Percentiles rank a stretch among this genome's conserved stretches.
Evolutionary conservation across 2,888 invertebrate genomes (phyloP).

Genomic region (Habroteleia sp.): DNA sequence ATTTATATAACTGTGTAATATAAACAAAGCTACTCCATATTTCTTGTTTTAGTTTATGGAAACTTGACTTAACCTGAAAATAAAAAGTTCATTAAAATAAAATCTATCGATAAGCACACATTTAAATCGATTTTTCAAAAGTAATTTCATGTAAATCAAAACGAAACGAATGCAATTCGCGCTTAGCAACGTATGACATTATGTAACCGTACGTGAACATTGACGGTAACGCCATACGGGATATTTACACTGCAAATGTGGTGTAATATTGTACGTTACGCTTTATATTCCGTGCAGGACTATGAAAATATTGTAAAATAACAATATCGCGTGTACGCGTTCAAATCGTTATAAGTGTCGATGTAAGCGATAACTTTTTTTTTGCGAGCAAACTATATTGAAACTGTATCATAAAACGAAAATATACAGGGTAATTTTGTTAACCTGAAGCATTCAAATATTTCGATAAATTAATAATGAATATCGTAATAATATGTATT

Average conservation of each 20-base stretch:
- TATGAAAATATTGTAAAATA: conserved; percentile 28
- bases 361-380: background rate
- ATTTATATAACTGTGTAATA: too few species aligned
- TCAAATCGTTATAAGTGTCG: background rate
- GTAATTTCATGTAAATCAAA: conserved; percentile 26
- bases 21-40: too few species aligned
- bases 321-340: conserved; percentile 11
- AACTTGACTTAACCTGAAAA: too few species aligned
- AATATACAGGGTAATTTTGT: too few species aligned
- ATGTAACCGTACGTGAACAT: conserved; percentile 36
- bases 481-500: too few species aligned
- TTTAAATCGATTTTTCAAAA: background rate
- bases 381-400: background rate
- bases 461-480: too few species aligned
- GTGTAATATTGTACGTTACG: conserved; percentile 33
- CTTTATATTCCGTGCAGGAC: conserved; percentile 6
- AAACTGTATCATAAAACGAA: too few species aligned
- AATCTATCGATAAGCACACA: too few species aligned
- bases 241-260: conserved; percentile 37
- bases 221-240: conserved; percentile 33
- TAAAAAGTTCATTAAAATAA: too few species aligned
- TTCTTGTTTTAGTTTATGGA: too few species aligned
- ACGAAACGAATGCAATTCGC: conserved; percentile 28
- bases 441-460: too few species aligned
- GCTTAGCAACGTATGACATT: conserved; percentile 44